These are phyloP conservation scores for Tipula confusa DNA, from an alignment of 2,888 invertebrate species.

Conservation along the genomic window DNA sequence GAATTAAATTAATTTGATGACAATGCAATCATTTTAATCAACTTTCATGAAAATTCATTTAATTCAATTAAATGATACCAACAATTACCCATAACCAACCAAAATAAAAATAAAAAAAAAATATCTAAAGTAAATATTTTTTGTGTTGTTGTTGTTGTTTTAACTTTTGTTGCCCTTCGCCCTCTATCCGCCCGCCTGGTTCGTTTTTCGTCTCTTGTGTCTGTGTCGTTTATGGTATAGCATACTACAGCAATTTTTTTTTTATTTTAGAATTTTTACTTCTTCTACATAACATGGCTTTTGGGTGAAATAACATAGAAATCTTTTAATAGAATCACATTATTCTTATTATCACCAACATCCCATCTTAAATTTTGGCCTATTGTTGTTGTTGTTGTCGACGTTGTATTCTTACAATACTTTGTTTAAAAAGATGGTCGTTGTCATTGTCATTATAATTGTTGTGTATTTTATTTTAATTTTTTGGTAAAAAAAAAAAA, in stretches of 20 bases:
- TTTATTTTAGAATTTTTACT: neutral
- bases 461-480: slow-evolving; percentile 25
- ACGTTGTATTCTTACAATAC: neutral
- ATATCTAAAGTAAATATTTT: slow-evolving; percentile 21
- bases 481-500: neutral
- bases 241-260: neutral
- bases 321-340: slow-evolving; percentile 25
- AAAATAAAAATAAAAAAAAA: neutral
- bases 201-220: neutral
- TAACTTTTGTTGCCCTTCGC: slow-evolving; percentile 12
- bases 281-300: neutral
- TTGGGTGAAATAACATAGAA: slow-evolving; percentile 25
- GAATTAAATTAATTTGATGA: slow-evolving; percentile 25
- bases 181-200: neutral
- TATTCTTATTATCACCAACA: slow-evolving; percentile 20
- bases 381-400: neutral
- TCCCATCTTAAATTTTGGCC: neutral
- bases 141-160: neutral
- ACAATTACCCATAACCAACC: slow-evolving; percentile 25
- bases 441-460: slow-evolving; percentile 25
- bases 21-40: slow-evolving; percentile 25
- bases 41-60: slow-evolving; percentile 25
- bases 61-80: slow-evolving; percentile 25
- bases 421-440: neutral
- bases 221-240: neutral